These are phyloP conservation scores for Brenthis daphne DNA, from an alignment of 2,888 invertebrate genomes.

Conservation along the genomic window DNA sequence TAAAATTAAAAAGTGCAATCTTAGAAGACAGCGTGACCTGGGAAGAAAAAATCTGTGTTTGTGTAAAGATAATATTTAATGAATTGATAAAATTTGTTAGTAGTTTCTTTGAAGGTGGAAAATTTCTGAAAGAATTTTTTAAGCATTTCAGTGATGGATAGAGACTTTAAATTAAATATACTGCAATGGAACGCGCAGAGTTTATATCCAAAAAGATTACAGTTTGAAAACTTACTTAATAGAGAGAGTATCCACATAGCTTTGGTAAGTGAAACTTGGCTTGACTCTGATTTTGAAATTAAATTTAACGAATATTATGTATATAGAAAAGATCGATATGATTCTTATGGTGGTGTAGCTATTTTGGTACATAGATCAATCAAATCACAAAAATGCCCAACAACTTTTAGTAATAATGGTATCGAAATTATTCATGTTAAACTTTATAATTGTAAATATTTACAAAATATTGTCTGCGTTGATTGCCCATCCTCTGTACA, in stretches of 20 bases:
- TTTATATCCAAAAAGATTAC: constrained; percentile 17
- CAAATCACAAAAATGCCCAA: constrained; percentile 2
- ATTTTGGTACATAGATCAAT: constrained; percentile 33
- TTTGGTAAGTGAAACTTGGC: constrained; percentile 37
- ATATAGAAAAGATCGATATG: constrained; percentile 29
- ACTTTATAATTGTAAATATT: constrained; percentile 17
- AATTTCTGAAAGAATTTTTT: neutral
- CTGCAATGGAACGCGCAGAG: constrained; percentile 35
- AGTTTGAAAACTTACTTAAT: constrained; percentile 18
- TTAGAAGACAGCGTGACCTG: constrained; percentile 1
- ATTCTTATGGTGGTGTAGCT: constrained; percentile 36
- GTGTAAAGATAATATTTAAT: constrained; percentile 2
- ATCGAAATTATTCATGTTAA: constrained; percentile 25
- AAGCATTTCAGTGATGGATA: neutral
- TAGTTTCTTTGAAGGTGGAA: neutral
- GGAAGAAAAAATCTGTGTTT: constrained; percentile 4
- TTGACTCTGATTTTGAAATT: constrained; percentile 13
- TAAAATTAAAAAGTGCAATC: neutral
- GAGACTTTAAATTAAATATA: constrained; percentile 13
- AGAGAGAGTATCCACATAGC: constrained; percentile 33
- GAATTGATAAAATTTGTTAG: neutral
- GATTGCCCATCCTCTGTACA: constrained; percentile 22
- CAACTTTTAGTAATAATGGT: constrained; percentile 15
- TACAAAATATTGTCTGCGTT: constrained; percentile 22
- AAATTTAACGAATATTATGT: constrained; percentile 27